Evolutionary conservation across 2,888 invertebrate species (phyloP).

Genomic region (Lithophane leautieri): DNA sequence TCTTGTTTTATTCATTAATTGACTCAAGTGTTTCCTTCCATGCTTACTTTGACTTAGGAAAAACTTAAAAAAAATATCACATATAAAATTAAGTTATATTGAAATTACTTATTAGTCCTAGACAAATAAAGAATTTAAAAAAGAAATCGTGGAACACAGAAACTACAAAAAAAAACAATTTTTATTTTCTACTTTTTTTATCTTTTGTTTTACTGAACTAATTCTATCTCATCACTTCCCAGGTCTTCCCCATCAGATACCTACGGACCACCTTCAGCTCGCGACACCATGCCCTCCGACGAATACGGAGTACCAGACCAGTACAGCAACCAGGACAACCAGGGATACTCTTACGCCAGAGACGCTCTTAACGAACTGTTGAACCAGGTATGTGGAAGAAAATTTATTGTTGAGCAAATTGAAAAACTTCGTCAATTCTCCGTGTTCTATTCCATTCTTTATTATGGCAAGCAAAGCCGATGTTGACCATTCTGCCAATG

Average conservation of each 20-base stretch:
- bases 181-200: no score
- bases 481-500: no score
- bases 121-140: not conserved
- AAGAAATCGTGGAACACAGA: no score
- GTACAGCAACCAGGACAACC: slow-evolving; percentile 80
- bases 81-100: not conserved
- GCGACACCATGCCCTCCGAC: slow-evolving; percentile 82
- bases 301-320: slow-evolving; percentile 87
- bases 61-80: not conserved
- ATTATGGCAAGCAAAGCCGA: no score
- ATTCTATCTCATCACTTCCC: slow-evolving; percentile 23
- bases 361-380: slow-evolving; percentile 78
- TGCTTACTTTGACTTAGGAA: not conserved
- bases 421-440: no score
- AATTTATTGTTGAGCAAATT: no score
- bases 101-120: no score
- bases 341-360: slow-evolving; percentile 80
- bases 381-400: slow-evolving; percentile 75
- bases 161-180: no score
- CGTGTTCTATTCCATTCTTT: no score
- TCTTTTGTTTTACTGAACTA: no score
- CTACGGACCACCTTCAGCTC: slow-evolving; percentile 78
- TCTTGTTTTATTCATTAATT: not conserved
- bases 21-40: not conserved
- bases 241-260: slow-evolving; percentile 78